Base-by-base conservation (phyloP, 2,797 vertebrate species). In the Atherinosoma microstoma region DNA sequence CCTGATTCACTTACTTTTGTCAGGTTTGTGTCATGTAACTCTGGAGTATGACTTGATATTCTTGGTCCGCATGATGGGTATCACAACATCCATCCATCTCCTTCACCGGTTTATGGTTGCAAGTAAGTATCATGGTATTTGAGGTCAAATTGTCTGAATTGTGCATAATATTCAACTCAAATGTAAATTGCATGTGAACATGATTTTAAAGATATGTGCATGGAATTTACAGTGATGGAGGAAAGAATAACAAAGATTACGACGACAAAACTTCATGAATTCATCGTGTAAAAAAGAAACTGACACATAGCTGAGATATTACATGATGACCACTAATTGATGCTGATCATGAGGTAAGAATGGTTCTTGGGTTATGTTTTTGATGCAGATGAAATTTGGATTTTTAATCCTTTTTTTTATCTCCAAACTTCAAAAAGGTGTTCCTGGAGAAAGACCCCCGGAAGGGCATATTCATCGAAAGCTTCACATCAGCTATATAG, bases 1-100 rank as follows among this genome's bases (percentile, higher is more conserved):
- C 68, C 35, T 57, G 40, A 71, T 42, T 62, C 56, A 63, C 62
- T 54, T 35, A 7, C 15, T 40, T 29, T 22, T 65, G 65, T 57
- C 45, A 30, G 36, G 15, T 56, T 51, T 40, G 51, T 20, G 3
- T 72, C 36, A 20, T 51, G 42, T n/a, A 30, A 38, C n/a, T 36
- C 16, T 16, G 24, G 3, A 34, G 22, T 18, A 20, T 38, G 18
- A 10, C 20, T 57, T 30, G 27, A 4, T 32, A 1, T 58, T 58
- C 32, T 35, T 42, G 40, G 40, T 42, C 40, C 16, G 40, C 15
- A 42, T 6, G 1, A 42, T 42, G 4, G 15, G 40, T 6, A 18
- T 40, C 38, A 42, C 6, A 18, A 42, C 40, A 42, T 42, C 4
- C 40, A 18, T 42, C 40, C 9, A 18, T 45, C 45, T 47, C 7